Percentiles rank a stretch among this genome's conserved stretches.
phyloP scores from a whole-genome alignment of 2,888 invertebrate genomes.

The Thysanoteuthis rhombus region DNA sequence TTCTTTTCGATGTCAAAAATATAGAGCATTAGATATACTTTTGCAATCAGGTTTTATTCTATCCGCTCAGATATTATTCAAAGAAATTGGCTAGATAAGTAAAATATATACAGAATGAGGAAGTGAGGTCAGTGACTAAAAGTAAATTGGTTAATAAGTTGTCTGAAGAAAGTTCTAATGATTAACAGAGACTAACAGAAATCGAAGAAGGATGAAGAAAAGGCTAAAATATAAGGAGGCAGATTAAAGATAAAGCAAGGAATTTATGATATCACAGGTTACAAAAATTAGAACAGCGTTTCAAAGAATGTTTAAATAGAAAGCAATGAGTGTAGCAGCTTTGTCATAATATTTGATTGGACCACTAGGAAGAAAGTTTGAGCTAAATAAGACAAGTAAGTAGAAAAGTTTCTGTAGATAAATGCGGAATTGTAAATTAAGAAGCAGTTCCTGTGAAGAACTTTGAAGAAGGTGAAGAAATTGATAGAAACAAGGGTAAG shows the following conservation, averaged over 20 bases:
- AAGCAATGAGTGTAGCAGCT: neutral
- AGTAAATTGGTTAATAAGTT: neutral
- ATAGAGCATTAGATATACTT: neutral
- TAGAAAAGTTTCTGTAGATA: neutral
- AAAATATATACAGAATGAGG: neutral
- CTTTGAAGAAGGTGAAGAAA: neutral
- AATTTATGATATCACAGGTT: neutral
- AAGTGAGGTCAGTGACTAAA: neutral
- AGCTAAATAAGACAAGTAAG: neutral
- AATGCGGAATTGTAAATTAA: neutral
- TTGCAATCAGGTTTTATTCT: neutral
- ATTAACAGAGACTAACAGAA: neutral
- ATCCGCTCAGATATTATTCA: neutral
- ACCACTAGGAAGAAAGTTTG: neutral
- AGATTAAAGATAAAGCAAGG: neutral
- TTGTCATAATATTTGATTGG: neutral
- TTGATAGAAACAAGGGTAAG: neutral
- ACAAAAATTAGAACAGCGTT: neutral
- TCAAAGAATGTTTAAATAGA: neutral
- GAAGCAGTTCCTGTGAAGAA: neutral
- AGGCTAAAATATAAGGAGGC: neutral
- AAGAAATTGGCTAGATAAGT: neutral
- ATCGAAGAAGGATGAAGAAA: neutral
- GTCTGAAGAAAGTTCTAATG: neutral
- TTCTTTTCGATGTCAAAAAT: neutral